phyloP scores from a whole-genome alignment of 2,888 invertebrate genomes.

The Rhagium mordax region DNA sequence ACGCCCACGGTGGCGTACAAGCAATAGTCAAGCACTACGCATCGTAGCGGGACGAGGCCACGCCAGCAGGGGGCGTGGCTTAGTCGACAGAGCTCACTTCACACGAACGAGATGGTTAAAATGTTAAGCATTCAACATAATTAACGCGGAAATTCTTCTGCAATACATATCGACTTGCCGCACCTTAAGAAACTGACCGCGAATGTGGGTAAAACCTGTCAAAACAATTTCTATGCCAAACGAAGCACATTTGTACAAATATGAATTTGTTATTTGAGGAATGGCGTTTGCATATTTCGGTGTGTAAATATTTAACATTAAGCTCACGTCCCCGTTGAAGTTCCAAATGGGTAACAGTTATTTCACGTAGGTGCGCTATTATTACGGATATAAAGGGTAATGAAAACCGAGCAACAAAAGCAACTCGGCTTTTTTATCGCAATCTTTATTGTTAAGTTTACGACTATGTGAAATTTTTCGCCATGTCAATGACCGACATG shows the following conservation, averaged over 20 bases:
- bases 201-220: too few relatives aligned
- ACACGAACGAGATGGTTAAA: too few relatives aligned
- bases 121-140: too few relatives aligned
- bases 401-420: background rate
- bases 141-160: too few relatives aligned
- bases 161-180: too few relatives aligned
- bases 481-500: background rate
- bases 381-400: background rate
- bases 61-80: too few relatives aligned
- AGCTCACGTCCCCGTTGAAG: background rate
- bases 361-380: background rate
- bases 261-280: background rate
- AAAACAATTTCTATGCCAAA: background rate
- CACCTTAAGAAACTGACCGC: too few relatives aligned
- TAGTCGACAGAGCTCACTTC: too few relatives aligned
- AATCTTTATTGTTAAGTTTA: background rate
- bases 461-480: background rate
- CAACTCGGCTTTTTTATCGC: background rate
- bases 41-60: too few relatives aligned
- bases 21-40: too few relatives aligned
- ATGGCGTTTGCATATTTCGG: background rate
- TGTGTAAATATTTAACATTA: background rate
- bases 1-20: too few relatives aligned
- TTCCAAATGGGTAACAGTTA: background rate
- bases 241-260: background rate